Evolutionary conservation across 1,140 invertebrate species (phyloP).

Genomic region (Eriosoma lanigerum): DNA sequence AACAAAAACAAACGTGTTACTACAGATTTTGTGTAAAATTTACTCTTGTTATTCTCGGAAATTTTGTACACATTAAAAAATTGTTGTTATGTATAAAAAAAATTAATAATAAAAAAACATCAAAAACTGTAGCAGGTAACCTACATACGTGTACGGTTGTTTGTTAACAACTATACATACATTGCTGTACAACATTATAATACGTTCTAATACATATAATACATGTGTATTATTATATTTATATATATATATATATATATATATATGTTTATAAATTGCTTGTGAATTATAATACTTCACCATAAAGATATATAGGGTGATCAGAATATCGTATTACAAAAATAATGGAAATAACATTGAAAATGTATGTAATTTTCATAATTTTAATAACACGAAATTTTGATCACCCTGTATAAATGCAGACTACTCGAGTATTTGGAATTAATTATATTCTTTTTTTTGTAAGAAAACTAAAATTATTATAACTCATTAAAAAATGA

Average conservation of each 20-base stretch:
- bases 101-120: slow-evolving; percentile 16
- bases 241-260: not conserved
- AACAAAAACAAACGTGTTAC: not conserved
- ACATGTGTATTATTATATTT: no score
- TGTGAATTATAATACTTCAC: not conserved
- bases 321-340: no score
- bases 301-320: not conserved
- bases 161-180: slow-evolving; percentile 39
- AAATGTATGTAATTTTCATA: no score
- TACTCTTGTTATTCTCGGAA: not conserved
- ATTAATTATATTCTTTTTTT: slow-evolving; percentile 24
- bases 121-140: slow-evolving; percentile 33
- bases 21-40: slow-evolving; percentile 7
- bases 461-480: not conserved
- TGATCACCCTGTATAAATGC: no score
- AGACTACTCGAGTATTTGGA: not conserved
- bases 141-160: slow-evolving; percentile 10
- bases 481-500: not conserved
- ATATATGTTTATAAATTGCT: slow-evolving; percentile 25
- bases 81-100: not conserved
- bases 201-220: slow-evolving; percentile 29
- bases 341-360: no score
- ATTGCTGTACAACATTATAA: no score
- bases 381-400: no score
- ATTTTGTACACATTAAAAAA: not conserved